phyloP scores from a whole-genome alignment of 2,113 vertebrate genomes.

The Salvator merianae region DNA sequence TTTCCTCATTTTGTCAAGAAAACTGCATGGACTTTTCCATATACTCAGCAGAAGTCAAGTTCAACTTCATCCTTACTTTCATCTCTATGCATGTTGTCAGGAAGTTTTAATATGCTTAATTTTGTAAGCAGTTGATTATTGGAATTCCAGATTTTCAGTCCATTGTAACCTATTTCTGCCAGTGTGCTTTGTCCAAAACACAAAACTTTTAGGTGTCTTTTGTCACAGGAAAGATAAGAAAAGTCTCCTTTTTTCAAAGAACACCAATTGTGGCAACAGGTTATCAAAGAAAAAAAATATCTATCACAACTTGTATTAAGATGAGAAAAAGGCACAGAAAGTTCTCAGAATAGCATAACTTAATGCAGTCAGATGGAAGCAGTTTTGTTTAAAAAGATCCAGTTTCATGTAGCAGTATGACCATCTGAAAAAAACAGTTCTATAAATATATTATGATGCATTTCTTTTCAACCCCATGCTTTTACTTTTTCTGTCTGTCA shows the following conservation, averaged over 20 bases:
- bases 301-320: neutral
- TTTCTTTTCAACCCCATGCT: neutral
- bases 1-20: too few relatives aligned
- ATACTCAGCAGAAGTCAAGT: too few relatives aligned
- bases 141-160: slow-evolving; percentile 14
- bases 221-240: neutral
- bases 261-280: neutral
- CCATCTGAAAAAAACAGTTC: neutral
- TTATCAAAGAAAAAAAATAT: slow-evolving; percentile 10
- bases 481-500: neutral
- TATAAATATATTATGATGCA: slow-evolving; percentile 2
- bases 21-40: too few relatives aligned
- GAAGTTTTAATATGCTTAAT: neutral
- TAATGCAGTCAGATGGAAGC: neutral
- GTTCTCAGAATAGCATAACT: neutral
- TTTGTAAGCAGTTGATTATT: neutral
- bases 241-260: neutral
- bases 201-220: neutral
- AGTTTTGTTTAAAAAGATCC: neutral
- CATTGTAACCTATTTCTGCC: neutral
- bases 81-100: too few relatives aligned
- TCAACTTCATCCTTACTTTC: too few relatives aligned
- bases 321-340: slow-evolving; percentile 12
- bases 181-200: neutral
- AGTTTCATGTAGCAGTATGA: slow-evolving; percentile 6